phyloP scores from a whole-genome alignment of 1,140 invertebrate species.

The Pseudobourletiella spinata region DNA sequence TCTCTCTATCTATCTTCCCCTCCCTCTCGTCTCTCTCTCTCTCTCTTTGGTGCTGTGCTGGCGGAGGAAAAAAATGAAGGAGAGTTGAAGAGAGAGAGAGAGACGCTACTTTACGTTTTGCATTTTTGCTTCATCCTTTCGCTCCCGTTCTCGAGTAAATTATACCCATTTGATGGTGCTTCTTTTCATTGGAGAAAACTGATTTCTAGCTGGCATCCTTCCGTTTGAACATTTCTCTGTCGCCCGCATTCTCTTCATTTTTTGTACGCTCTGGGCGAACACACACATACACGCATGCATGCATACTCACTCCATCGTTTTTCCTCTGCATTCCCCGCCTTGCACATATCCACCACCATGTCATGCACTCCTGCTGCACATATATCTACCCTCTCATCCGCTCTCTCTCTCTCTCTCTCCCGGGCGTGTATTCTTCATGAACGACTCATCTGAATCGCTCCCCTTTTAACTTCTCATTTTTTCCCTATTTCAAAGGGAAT shows the following conservation, averaged over 20 bases:
- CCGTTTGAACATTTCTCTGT: constrained; percentile 5
- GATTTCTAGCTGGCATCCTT: constrained; percentile 8
- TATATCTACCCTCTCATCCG: not conserved
- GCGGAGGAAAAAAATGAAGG: not conserved
- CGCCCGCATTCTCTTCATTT: not conserved
- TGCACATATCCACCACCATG: too few relatives aligned
- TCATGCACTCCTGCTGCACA: not conserved
- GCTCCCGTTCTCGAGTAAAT: constrained; percentile 14
- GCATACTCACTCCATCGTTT: too few relatives aligned
- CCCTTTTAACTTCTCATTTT: not conserved
- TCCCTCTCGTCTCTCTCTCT: too few relatives aligned
- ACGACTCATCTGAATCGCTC: not conserved
- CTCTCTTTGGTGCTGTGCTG: too few relatives aligned
- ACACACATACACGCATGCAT: constrained; percentile 1
- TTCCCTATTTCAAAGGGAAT: not conserved
- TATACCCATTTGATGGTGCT: constrained; percentile 18
- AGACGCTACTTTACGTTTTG: constrained; percentile 9
- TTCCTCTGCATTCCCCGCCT: too few relatives aligned
- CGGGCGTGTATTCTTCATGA: not conserved
- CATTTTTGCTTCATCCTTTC: constrained; percentile 4
- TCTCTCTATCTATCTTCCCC: not conserved
- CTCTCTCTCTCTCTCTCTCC: not conserved
- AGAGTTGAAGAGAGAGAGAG: not conserved
- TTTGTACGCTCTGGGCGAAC: too few relatives aligned
- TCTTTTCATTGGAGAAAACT: constrained; percentile 8